Evolutionary conservation across 2,888 invertebrate genomes (phyloP).

Genomic region (Cephus runcator): DNA sequence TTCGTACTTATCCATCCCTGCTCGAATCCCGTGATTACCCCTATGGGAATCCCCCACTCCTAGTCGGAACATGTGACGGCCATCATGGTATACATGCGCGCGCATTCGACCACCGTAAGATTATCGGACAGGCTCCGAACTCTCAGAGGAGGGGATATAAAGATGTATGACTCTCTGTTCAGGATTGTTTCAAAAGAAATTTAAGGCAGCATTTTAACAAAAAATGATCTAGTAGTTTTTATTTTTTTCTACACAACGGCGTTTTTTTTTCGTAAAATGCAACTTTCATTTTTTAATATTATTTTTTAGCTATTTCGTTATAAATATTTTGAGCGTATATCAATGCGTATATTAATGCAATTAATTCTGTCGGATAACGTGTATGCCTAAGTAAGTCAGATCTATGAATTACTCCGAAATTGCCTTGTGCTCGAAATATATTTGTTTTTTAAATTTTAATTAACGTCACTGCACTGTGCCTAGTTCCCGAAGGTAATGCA

Average conservation of each 20-base stretch:
- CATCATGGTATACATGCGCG: conserved; percentile 56
- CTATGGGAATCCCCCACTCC: conserved; percentile 24
- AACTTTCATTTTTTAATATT: background rate
- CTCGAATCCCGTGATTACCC: conserved; percentile 41
- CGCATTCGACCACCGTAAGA: conserved; percentile 37
- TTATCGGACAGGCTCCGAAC: background rate
- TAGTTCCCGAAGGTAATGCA: background rate
- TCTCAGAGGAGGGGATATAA: background rate
- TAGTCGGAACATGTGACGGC: conserved; percentile 41
- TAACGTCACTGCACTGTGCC: too few species aligned
- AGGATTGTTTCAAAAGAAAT: background rate
- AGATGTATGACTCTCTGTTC: background rate
- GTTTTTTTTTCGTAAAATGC: background rate
- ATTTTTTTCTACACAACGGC: background rate
- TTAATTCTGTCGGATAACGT: background rate
- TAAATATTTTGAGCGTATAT: background rate
- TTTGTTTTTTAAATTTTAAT: background rate
- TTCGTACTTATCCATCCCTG: conserved; percentile 50
- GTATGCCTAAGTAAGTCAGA: background rate
- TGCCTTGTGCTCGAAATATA: background rate
- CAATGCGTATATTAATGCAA: background rate
- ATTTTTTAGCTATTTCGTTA: background rate
- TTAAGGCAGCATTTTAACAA: background rate
- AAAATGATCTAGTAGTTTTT: background rate
- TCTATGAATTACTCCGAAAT: background rate